A percentile compares a stretch with the other conserved stretches of the same genome.
Evolutionary conservation across 2,113 vertebrate species (phyloP).

Genomic region (Vidua chalybeata): DNA sequence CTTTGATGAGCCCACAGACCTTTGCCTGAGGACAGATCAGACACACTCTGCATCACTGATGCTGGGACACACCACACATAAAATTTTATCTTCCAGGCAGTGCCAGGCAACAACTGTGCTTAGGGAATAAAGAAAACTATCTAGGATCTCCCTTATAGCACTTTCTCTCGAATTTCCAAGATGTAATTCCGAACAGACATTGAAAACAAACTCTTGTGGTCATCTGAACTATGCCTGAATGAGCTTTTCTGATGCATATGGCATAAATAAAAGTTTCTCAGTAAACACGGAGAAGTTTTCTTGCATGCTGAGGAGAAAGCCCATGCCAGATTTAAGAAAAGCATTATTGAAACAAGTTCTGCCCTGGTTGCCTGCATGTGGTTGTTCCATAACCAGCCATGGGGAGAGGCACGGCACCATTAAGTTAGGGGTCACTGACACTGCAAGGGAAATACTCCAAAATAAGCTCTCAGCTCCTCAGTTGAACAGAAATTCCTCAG

Average conservation of each 20-base stretch:
- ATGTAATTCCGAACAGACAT: constrained; percentile 32
- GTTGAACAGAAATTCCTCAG: neutral
- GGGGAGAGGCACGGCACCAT: neutral
- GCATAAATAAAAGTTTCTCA: constrained; percentile 14
- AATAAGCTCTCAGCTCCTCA: neutral
- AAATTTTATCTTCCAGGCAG: neutral
- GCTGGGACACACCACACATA: neutral
- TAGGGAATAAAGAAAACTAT: neutral
- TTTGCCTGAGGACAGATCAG: constrained; percentile 23
- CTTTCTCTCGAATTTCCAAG: constrained; percentile 24
- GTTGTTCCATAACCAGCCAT: neutral
- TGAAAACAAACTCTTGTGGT: constrained; percentile 42
- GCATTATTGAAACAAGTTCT: neutral
- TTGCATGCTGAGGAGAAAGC: neutral
- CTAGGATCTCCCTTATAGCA: neutral
- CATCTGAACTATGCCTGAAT: constrained; percentile 13
- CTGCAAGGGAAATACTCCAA: neutral
- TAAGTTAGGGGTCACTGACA: neutral
- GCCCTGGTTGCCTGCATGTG: neutral
- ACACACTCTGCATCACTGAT: neutral
- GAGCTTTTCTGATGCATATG: neutral
- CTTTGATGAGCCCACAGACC: constrained; percentile 13
- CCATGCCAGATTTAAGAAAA: neutral
- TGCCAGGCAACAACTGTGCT: neutral
- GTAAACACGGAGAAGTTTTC: neutral